These are phyloP conservation scores for Paradoxurus hermaphroditus DNA, from an alignment of 2,113 vertebrate genomes.

Conservation along the genomic window DNA sequence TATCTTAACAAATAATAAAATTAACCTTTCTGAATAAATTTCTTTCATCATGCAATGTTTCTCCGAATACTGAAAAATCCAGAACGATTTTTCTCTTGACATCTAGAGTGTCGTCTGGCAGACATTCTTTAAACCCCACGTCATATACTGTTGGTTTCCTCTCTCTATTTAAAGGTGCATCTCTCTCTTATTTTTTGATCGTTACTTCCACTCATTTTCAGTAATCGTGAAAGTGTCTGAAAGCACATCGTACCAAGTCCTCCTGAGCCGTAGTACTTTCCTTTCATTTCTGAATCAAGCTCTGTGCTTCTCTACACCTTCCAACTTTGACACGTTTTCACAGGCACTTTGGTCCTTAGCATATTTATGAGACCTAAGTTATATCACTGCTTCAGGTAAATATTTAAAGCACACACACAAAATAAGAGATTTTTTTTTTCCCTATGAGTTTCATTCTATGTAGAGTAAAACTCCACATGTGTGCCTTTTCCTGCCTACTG, in stretches of 20 bases:
- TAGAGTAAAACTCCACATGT: background rate
- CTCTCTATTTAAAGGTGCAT: background rate
- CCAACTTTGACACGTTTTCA: background rate
- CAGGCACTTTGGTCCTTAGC: background rate
- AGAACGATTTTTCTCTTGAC: background rate
- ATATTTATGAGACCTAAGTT: background rate
- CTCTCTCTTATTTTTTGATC: background rate
- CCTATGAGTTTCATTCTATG: background rate
- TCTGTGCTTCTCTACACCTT: background rate
- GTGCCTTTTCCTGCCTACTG: background rate
- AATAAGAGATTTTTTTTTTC: background rate
- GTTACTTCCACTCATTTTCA: background rate
- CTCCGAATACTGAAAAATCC: background rate
- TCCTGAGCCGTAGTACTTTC: rapidly evolving
- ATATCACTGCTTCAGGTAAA: background rate
- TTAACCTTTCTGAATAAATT: background rate
- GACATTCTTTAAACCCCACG: background rate
- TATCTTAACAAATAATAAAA: background rate
- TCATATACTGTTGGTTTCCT: background rate
- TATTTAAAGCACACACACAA: background rate
- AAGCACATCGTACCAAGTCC: background rate
- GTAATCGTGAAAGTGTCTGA: background rate
- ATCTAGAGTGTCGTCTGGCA: background rate
- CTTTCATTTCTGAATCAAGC: background rate
- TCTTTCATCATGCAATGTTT: background rate